Base-by-base conservation (phyloP, 2,797 vertebrate species). In the Lagocephalus sceleratus region DNA sequence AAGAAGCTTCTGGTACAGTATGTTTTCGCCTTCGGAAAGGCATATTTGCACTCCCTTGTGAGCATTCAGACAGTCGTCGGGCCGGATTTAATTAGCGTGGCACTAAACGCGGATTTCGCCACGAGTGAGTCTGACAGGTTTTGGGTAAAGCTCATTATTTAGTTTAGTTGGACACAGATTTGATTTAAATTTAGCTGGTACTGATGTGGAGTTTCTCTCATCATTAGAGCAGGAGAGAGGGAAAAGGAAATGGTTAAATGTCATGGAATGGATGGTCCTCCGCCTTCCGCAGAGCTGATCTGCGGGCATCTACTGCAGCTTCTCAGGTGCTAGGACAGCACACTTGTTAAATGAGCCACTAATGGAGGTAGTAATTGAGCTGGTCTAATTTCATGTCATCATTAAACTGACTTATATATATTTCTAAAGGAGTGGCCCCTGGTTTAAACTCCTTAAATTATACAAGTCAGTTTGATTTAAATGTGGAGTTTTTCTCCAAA, bases 261-360 rank as follows among this genome's bases (percentile, higher is more conserved):
- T 29, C 9, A 19, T 17, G 47, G 46, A 26, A 41, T 19, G 21
- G 1, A n/a, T 22, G 47, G 41, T 58, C 42, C 53, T 51, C 32
- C 39, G 35, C 19, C 39, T 2, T n/a, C 29, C 38, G 45, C 61
- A 48, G 44, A 66, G 60, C 54, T 54, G 57, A 69, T 68, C 20
- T 39, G 44, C 55, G 68, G 64, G 57, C 72, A 35, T 64, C 65
- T 60, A 80, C 46, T 45, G 47, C 71, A 62, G 77, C 61, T 47
- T 67, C 57, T 75, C 69, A 69, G 68, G 67, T 68, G 78, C 57
- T 39, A 47, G 32, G 54, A 51, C 17, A 23, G 65, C 78, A 75
- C 83, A 83, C 75, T 72, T 83, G 77, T 78, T 79, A 78, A 81
- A 73, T 82, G 78, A 83, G 75, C 71, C 69, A 63, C 71, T 84